Base-by-base conservation (phyloP, 2,888 invertebrate genomes). In the Drosophila colorata region DNA sequence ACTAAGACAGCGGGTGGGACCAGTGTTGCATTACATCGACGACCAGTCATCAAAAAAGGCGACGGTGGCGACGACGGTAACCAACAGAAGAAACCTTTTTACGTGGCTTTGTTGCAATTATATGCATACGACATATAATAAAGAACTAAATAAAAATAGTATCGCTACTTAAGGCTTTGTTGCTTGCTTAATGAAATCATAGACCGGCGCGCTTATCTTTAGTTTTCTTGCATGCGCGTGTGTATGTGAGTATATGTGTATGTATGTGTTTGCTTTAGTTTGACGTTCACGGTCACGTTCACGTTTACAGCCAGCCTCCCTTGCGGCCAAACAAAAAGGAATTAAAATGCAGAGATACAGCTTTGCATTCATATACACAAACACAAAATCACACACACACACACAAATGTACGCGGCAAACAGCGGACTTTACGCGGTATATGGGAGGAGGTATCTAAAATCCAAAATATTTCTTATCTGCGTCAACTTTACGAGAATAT, bases 291-390 rank as follows among this genome's bases (percentile, higher is more conserved):
- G n/a, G n/a, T n/a, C n/a, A n/a, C n/a, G n/a, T n/a, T n/a, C 49
- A 33, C 4, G 64, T 49, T 86, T 95, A 95, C 87, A 97, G 94
- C 83, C 97, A 93, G 55, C 97, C 97, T 53, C 97, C 97, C 90
- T 97, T 97, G 70, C 97, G 94, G 37, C 97, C 97, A 92, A 97
- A 97, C 52, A 97, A 93, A 84, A 96, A 93, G 64, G 96, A 95
- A 92, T 96, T 96, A 74, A 96, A n/a, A n/a, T n/a, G n/a, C n/a
- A n/a, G n/a, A n/a, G n/a, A n/a, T n/a, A n/a, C n/a, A n/a, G n/a
- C n/a, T n/a, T n/a, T n/a, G n/a, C n/a, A n/a, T n/a, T n/a, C n/a
- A n/a, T n/a, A n/a, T n/a, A n/a, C n/a, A n/a, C n/a, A n/a, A n/a
- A n/a, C n/a, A n/a, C n/a, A n/a, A n/a, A n/a, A n/a, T n/a, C n/a